Percentiles rank a stretch among this genome's conserved stretches.
Evolutionary conservation across 2,797 vertebrate species (phyloP).

Genomic region (Coregonus suidteri): DNA sequence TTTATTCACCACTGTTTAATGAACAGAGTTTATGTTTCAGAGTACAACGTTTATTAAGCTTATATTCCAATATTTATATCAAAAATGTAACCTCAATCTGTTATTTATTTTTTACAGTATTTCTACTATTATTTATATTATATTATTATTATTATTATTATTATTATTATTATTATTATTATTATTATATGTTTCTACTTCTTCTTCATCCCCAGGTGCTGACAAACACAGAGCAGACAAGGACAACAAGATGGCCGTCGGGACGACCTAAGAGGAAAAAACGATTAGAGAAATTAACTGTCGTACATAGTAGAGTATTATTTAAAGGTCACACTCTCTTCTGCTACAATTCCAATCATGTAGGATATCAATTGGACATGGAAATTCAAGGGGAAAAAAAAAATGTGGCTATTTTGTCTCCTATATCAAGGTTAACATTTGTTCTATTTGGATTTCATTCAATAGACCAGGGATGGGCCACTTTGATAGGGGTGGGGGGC

Average conservation of each 20-base stretch:
- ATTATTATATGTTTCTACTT: no score
- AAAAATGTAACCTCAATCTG: no score
- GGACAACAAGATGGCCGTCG: conserved; percentile 37
- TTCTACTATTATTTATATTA: no score
- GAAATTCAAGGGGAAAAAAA: neutral
- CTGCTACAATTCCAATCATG: neutral
- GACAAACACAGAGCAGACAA: conserved; percentile 37
- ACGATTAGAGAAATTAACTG: conserved; percentile 3
- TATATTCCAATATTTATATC: no score
- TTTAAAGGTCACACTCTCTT: neutral
- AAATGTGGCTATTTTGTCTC: neutral
- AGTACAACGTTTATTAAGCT: neutral
- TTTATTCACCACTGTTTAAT: neutral
- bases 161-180: no score
- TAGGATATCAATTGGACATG: neutral
- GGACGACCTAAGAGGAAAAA: conserved; percentile 39
- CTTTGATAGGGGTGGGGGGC: no score
- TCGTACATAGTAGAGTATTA: neutral
- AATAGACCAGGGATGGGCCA: no score
- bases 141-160: no score
- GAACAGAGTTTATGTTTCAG: neutral
- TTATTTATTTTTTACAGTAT: no score
- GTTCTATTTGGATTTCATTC: no score
- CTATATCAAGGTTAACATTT: no score
- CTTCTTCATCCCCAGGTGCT: neutral